Evolutionary conservation across 2,888 invertebrate genomes (phyloP).

Genomic region (Cotesia congregata): DNA sequence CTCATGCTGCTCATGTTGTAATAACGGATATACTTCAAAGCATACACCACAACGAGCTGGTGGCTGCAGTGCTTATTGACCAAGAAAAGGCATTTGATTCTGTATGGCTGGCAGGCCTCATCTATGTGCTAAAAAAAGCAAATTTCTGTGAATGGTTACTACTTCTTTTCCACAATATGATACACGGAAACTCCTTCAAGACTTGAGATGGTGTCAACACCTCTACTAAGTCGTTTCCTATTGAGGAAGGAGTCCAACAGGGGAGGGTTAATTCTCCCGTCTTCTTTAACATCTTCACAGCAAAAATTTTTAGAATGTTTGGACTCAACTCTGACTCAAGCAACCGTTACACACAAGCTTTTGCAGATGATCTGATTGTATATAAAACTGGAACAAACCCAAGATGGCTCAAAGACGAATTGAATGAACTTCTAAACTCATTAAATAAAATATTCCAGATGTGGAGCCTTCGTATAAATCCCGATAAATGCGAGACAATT

Average conservation of each 20-base stretch:
- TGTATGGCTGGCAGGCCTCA: conserved; percentile 19
- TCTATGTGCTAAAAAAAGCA: background rate
- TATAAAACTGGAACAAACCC: background rate
- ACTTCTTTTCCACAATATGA: background rate
- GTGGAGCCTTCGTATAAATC: too few species aligned
- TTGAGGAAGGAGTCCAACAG: conserved; percentile 13
- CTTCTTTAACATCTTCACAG: conserved; percentile 14
- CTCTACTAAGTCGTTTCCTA: background rate
- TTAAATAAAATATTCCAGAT: too few species aligned
- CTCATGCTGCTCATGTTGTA: conserved; percentile 40
- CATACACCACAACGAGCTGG: conserved; percentile 7
- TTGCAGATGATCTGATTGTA: conserved; percentile 13
- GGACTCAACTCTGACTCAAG: background rate
- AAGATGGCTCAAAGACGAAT: background rate
- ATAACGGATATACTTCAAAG: conserved; percentile 13
- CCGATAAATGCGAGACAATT: too few species aligned
- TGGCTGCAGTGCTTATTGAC: conserved; percentile 34
- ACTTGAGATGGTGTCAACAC: conserved; percentile 6
- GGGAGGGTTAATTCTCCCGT: conserved; percentile 11
- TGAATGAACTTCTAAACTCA: too few species aligned
- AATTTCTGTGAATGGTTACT: background rate
- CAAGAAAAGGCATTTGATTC: conserved; percentile 37
- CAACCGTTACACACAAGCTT: background rate
- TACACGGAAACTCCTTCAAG: conserved; percentile 5
- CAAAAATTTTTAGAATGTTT: background rate